Base-by-base conservation (phyloP, 1,140 invertebrate species). In the Tetragnatha versicolor region DNA sequence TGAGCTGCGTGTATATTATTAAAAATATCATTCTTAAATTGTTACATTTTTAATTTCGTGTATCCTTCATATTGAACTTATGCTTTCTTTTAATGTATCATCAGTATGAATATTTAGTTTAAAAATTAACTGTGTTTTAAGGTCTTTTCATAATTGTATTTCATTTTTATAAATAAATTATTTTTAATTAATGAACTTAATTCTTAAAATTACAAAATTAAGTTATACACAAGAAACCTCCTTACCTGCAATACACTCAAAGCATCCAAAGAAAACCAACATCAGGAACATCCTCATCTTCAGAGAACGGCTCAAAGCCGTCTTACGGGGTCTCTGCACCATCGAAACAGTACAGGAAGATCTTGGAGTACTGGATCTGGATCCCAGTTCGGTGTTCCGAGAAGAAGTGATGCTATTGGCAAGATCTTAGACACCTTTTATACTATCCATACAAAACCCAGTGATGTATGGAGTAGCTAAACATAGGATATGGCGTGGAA, bases 231-330 rank as follows among this genome's bases (percentile, higher is more conserved):
- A 17, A 31, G 27, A 17, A 42, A 42, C 7, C n/a, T 42, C 4
- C 61, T 65, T 45, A 65, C 61, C 61, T 17, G 25, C 22, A 25
- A 42, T 14, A 42, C 22, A 42, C 3, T 39, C 61, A 45, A 65
- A 5, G 33, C 20, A 65, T 4, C 7, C 17, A n/a, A 65, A 3
- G 39, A n/a, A 65, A 7, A 65, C 2, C 35, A 45, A 42, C 2
- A 39, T 12, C 61, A 65, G 3, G 20, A 42, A 42, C 35, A 42
- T 12, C 6, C 12, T 27, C 61, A 65, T 65, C 20, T 31, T 45
- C 33, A 27, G 25, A 25, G 14, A 27, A 45, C 25, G 61, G 61
- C 61, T 6, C 20, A 37, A 25, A 25, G 61, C 35, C 35, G 39
- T 25, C 0, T 35, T 22, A 12, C 14, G n/a, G 12, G 35, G 10